Conservation (phyloP, 2,797 vertebrate species). For the Sciaenops ocellatus region DNA sequence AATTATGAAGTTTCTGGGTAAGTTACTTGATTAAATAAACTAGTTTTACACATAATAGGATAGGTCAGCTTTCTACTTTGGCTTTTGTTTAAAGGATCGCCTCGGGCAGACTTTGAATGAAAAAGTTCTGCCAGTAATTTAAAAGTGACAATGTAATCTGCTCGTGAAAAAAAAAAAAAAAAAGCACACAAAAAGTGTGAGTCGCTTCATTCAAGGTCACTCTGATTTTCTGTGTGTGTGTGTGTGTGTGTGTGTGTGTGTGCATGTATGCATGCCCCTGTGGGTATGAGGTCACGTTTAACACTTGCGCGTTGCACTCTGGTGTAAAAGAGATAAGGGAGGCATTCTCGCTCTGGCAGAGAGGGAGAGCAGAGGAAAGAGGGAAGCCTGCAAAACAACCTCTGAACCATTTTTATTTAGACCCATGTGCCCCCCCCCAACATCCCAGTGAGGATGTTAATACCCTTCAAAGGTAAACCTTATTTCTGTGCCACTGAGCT, state of each 20-base stretch:
- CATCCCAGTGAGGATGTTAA: slow-evolving; percentile 62
- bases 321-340: slow-evolving; percentile 64
- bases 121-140: slow-evolving; percentile 67
- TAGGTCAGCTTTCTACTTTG: slow-evolving; percentile 55
- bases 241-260: slow-evolving; percentile 11
- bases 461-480: slow-evolving; percentile 71
- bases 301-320: slow-evolving; percentile 59
- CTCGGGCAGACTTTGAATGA: slow-evolving; percentile 59
- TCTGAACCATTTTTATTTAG: slow-evolving; percentile 62
- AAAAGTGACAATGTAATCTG: slow-evolving; percentile 67
- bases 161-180: slow-evolving; percentile 58
- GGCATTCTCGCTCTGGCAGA: slow-evolving; percentile 38
- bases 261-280: slow-evolving; percentile 29
- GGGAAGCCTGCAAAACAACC: slow-evolving; percentile 48
- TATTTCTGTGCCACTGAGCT: slow-evolving; percentile 69
- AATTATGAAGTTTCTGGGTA: slow-evolving; percentile 17
- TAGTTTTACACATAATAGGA: slow-evolving; percentile 34
- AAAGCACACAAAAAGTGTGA: slow-evolving; percentile 53
- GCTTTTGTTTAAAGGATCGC: slow-evolving; percentile 69
- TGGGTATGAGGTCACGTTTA: slow-evolving; percentile 59
- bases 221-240: slow-evolving; percentile 22
- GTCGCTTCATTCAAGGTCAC: slow-evolving; percentile 66
- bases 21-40: slow-evolving; percentile 62
- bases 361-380: slow-evolving; percentile 32
- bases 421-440: slow-evolving; percentile 20